Evolutionary conservation across 2,888 invertebrate genomes (phyloP), one percentile per base, ranked within the genome.

Genomic region (Bibio marci): DNA sequence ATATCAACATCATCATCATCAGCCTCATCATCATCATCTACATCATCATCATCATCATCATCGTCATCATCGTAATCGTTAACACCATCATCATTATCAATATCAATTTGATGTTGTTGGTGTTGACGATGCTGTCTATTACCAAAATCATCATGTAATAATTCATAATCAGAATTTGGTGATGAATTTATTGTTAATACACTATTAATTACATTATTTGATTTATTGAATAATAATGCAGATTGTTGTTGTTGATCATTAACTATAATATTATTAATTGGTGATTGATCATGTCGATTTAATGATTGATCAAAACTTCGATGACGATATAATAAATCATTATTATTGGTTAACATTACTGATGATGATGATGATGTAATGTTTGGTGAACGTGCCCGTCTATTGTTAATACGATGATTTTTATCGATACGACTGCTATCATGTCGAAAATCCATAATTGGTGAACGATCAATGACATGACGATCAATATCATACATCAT

Each of bases 401-500:
- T 5, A 8, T 28, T 4, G 26, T 8, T 8, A 6, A 26, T 26
- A 8, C 26, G 10, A 6, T 26, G 10, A 26, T 8, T 26, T 26
- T 26, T 26, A 11, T 26, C 10, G 6, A n/a, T n/a, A n/a, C n/a
- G n/a, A n/a, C n/a, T n/a, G 26, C 26, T 26, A 26, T 26, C 26
- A 28, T n/a, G 13, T 36, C 41, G 44, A 38, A 60, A 62, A 38
- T 59, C 59, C 58, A 62, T 60, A 7, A 61, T 59, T 19, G 57
- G 57, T 42, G 57, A 57, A 30, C 56, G 50, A 44, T 54, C 52
- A 27, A 58, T 49, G 0, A 59, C 56, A 42, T 57, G 53, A 7
- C 62, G 52, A 6, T 56, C 44, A 50, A 59, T 54, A 37, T 62
- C 62, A 44, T 59, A 62, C 26, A 60, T 57, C 10, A 62, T 46